phyloP scores from a whole-genome alignment of 1,140 invertebrate genomes.

The Atopsyche davidsoni region DNA sequence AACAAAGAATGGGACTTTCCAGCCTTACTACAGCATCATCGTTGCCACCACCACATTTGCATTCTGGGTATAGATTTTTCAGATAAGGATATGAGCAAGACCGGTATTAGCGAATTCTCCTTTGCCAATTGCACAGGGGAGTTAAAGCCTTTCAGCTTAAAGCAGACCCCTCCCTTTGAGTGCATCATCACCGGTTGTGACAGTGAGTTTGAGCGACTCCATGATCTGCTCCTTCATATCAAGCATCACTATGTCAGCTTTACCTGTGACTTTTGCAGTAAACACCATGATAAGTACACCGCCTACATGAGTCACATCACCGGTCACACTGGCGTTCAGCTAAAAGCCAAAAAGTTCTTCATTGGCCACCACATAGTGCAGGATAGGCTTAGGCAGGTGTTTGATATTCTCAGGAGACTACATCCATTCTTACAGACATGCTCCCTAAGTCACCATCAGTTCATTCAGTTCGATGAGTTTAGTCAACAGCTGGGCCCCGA shows the following conservation, averaged over 20 bases:
- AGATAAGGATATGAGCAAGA: too few species aligned
- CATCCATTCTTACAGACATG: too few species aligned
- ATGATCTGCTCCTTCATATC: constrained; percentile 5
- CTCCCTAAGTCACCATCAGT: too few species aligned
- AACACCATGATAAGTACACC: background rate
- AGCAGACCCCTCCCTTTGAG: background rate
- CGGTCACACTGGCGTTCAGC: background rate
- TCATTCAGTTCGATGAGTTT: background rate
- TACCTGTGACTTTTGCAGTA: constrained; percentile 1
- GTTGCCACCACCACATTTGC: too few species aligned
- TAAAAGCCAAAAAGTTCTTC: constrained; percentile 1
- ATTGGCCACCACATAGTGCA: constrained; percentile 1
- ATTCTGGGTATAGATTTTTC: too few species aligned
- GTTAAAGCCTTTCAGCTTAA: background rate
- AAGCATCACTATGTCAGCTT: constrained; percentile 14
- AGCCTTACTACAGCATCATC: too few species aligned
- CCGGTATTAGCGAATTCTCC: too few species aligned
- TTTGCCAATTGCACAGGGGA: too few species aligned
- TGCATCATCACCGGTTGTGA: constrained; percentile 15
- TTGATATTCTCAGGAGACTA: background rate
- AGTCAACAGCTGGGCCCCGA: too few species aligned
- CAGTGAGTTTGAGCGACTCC: background rate
- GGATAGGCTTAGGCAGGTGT: background rate
- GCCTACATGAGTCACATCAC: background rate
- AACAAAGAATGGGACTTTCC: too few species aligned